Evolutionary conservation across 2,797 vertebrate species (phyloP).

Genomic region (Pelobates cultripes): DNA sequence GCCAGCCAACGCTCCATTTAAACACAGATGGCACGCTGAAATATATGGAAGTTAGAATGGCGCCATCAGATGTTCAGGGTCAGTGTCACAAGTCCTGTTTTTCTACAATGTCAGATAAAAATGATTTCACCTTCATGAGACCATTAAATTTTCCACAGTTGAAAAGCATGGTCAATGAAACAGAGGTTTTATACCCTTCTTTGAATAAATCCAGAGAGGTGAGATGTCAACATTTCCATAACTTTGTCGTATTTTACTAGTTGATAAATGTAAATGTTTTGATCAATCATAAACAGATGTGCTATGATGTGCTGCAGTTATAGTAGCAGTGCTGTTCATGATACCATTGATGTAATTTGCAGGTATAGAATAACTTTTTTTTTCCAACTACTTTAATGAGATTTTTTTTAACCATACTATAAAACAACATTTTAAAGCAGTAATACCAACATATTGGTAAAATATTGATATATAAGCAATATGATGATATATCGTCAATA

Average conservation of each 20-base stretch:
- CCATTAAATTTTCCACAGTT: constrained; percentile 70
- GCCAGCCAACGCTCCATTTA: constrained; percentile 89
- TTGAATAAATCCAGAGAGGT: constrained; percentile 73
- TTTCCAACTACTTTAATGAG: no score
- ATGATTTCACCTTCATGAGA: constrained; percentile 81
- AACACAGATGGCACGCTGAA: constrained; percentile 94
- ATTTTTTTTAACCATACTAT: no score
- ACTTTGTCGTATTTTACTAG: background rate
- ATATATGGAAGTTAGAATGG: constrained; percentile 95
- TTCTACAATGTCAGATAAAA: constrained; percentile 88
- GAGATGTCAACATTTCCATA: constrained; percentile 59
- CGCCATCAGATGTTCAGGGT: constrained; percentile 82
- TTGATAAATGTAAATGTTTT: background rate
- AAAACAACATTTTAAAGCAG: no score
- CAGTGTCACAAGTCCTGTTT: constrained; percentile 91
- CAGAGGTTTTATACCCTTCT: constrained; percentile 61
- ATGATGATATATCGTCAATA: no score
- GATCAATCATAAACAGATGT: no score
- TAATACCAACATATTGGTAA: no score
- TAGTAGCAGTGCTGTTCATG: no score
- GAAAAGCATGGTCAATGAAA: constrained; percentile 66
- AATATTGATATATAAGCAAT: no score
- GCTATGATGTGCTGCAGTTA: no score
- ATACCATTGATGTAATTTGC: no score
- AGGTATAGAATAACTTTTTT: no score